These are phyloP conservation scores for Cheilosia soror DNA, from an alignment of 2,888 invertebrate species.

Conservation along the genomic window DNA sequence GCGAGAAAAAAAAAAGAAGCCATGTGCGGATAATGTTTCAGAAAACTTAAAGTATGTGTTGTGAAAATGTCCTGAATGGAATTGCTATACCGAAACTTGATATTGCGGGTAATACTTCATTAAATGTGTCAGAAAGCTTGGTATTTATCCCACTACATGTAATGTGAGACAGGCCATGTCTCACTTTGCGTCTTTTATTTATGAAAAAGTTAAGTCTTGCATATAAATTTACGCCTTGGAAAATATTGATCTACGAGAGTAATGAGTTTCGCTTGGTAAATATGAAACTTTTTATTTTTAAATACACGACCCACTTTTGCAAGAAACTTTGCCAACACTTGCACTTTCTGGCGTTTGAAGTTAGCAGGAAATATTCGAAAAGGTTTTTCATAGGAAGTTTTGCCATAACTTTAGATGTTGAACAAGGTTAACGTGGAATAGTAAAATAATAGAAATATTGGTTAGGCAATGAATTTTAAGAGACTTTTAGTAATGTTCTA, in stretches of 20 bases:
- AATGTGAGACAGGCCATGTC: too few relatives aligned
- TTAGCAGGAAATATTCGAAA: not conserved
- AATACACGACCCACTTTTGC: not conserved
- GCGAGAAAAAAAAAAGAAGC: slow-evolving; percentile 1
- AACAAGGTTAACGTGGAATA: too few relatives aligned
- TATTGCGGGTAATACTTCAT: slow-evolving; percentile 33
- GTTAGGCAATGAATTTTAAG: not conserved
- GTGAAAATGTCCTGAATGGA: not conserved
- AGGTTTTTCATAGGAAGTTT: too few relatives aligned
- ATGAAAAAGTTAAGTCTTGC: slow-evolving; percentile 1
- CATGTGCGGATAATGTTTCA: slow-evolving; percentile 31
- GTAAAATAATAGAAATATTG: not conserved
- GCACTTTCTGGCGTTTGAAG: not conserved
- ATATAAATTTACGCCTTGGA: slow-evolving; percentile 14
- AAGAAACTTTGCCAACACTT: slow-evolving; percentile 8
- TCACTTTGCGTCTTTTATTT: slow-evolving; percentile 2
- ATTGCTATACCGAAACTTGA: slow-evolving; percentile 23
- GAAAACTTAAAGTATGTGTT: not conserved
- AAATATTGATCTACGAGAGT: slow-evolving; percentile 29
- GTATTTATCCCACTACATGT: not conserved
- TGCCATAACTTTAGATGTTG: too few relatives aligned
- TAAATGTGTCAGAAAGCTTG: slow-evolving; percentile 36
- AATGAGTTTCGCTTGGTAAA: slow-evolving; percentile 7
- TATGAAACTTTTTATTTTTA: not conserved
- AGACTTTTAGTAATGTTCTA: not conserved